Conservation (phyloP, 2,797 vertebrate species). For the Forpus xanthops region DNA sequence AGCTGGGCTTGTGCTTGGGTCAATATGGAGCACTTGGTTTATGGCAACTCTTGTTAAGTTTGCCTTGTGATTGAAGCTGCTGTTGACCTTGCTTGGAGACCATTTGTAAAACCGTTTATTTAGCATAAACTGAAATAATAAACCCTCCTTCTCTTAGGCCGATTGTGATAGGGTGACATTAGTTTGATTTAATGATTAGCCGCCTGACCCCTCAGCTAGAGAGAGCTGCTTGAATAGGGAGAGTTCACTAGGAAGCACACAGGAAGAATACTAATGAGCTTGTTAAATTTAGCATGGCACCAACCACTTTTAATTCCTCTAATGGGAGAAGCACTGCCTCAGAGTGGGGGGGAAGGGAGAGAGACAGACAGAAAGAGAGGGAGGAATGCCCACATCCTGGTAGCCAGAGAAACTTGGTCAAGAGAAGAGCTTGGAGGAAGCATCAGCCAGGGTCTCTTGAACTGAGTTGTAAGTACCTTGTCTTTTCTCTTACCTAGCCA, state of each 20-base stretch:
- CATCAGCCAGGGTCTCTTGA: slow-evolving; percentile 64
- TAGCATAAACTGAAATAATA: slow-evolving; percentile 89
- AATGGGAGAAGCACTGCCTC: slow-evolving; percentile 79
- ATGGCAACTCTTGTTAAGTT: slow-evolving; percentile 82
- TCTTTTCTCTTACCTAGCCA: not conserved
- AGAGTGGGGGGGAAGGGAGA: slow-evolving; percentile 35
- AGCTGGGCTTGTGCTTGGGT: slow-evolving; percentile 78
- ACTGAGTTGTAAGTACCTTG: slow-evolving; percentile 77
- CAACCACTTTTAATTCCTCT: slow-evolving; percentile 84
- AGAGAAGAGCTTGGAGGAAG: slow-evolving; percentile 60
- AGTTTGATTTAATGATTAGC: slow-evolving; percentile 96
- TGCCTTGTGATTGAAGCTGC: slow-evolving; percentile 84
- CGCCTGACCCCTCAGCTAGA: slow-evolving; percentile 86
- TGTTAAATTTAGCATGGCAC: slow-evolving; percentile 87
- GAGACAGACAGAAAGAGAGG: slow-evolving; percentile 31
- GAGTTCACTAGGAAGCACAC: slow-evolving; percentile 83
- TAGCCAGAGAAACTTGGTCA: slow-evolving; percentile 71
- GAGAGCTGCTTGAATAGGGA: slow-evolving; percentile 82
- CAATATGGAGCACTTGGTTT: slow-evolving; percentile 82
- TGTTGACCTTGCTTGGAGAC: slow-evolving; percentile 88
- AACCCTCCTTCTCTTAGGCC: slow-evolving; percentile 81
- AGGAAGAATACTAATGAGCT: slow-evolving; percentile 83
- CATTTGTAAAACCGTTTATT: slow-evolving; percentile 92
- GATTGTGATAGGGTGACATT: slow-evolving; percentile 86
- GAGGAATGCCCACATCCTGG: slow-evolving; percentile 63